Percentiles rank a stretch among this genome's conserved stretches.
phyloP scores from a whole-genome alignment of 2,888 invertebrate species.

The Cheilosia variabilis region DNA sequence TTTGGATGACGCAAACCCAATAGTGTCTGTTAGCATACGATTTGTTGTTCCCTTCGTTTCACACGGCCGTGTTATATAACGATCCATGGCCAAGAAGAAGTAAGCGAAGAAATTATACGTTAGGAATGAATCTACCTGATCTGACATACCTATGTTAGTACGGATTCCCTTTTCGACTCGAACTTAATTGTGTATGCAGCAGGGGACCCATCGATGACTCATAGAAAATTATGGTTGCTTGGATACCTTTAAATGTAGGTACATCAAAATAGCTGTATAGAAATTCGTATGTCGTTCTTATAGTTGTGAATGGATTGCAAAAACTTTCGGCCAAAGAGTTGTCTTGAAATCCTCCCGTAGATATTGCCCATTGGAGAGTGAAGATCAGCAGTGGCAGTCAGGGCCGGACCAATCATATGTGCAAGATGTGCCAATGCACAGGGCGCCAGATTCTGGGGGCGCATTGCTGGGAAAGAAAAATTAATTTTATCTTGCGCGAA shows the following conservation, averaged over 20 bases:
- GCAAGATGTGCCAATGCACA: too few relatives aligned
- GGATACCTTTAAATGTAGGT: background rate
- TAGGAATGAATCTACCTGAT: conserved; percentile 27
- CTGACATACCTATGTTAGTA: background rate
- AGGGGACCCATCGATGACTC: conserved; percentile 43
- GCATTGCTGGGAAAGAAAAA: too few relatives aligned
- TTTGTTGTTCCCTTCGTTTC: conserved; percentile 19
- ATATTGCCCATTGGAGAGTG: too few relatives aligned
- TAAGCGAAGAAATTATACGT: background rate
- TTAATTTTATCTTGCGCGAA: too few relatives aligned
- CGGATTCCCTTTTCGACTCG: conserved; percentile 17
- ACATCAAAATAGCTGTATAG: too few relatives aligned
- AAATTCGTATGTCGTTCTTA: too few relatives aligned
- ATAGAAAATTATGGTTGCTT: background rate
- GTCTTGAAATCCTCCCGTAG: too few relatives aligned
- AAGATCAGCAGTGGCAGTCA: too few relatives aligned
- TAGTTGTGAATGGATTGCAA: too few relatives aligned
- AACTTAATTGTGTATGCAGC: conserved; percentile 53
- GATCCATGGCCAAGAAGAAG: conserved; percentile 25
- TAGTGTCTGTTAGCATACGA: background rate
- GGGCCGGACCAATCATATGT: too few relatives aligned
- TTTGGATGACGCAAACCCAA: conserved; percentile 33
- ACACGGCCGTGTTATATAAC: conserved; percentile 35
- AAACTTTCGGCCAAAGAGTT: too few relatives aligned
- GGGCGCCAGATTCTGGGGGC: too few relatives aligned